Base-by-base conservation (phyloP, 37 sponge, comb jelly and placozoan genomes). In the Geodia barretti region DNA sequence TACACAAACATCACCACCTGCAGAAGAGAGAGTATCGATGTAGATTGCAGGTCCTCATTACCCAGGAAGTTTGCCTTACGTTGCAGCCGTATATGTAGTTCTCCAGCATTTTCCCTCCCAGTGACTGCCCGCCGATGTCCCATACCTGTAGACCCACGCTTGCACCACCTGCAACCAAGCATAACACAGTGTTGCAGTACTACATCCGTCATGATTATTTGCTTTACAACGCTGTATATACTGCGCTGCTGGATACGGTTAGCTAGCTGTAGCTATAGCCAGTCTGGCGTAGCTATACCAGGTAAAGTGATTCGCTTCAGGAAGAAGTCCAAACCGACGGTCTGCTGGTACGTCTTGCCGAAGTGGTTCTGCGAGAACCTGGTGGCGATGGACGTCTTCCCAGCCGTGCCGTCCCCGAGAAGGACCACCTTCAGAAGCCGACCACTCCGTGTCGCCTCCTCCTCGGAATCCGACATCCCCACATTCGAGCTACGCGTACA, bases 81-180 rank as follows among this genome's bases (percentile, higher is more conserved):
- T 98, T 61, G 32, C 92, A 92, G 67, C 98, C 98, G 60, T 86
- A 87, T 4, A 98, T 73, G 84, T 98, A 98, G 79, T 91, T 95
- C 29, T 93, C 86, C 75, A 98, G 86, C 98, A 98, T 98, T 38
- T 79, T 78, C 23, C 99, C 99, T 17, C 99, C 99, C 24, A 98
- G 76, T 0, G 95, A 86, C 67, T 96, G 99, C 0, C 99, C 99
- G 14, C 99, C 99, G 69, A 96, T 98, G 77, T 96, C 99, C 99
- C 99, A 96, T 32, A 98, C 95, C 74, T 94, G 96, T 23, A 98
- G 80, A 0, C 96, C 77, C 5, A 95, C 95, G 36, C 95, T 75
- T 19, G 73, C 78, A 62, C 80, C 85, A 63, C 90, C 93, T 93
- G 73, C 62, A 79, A n/a, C 4, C 37, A 14, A 42, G 21, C 14